Base-by-base conservation (phyloP, 1,140 invertebrate genomes). In the Drosophila arawakana region DNA sequence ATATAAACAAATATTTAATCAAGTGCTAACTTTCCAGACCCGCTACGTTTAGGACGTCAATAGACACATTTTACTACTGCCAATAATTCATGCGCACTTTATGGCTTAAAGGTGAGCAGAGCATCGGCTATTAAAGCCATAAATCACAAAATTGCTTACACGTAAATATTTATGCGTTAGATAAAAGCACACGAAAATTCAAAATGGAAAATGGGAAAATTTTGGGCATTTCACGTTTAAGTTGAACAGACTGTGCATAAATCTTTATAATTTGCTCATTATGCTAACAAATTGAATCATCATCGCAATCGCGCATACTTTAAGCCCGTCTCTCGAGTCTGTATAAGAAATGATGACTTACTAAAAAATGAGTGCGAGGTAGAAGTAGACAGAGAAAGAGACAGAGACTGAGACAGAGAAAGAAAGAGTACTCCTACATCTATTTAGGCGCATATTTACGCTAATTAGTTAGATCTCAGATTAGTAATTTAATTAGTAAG, bases 211-310 rank as follows among this genome's bases (percentile, higher is more conserved):
- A 43, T 39, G 60, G 44, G 13, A 59, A 60, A 60, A 18, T 34
- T 13, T 46, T 13, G 43, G 9, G 10, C 10, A 11, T 46, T 46
- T 46, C 11, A 18, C 43, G n/a, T 34, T 44, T 11, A 15, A 57
- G 13, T 41, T 39, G 34, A 47, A 35, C 63, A 13, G 49, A 30
- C 49, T 67, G 30, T 67, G 44, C 62, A 73, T 63, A 55, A 82
- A 83, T 79, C 69, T 80, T 80, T 73, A 54, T 73, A 84, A 80
- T 80, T 83, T 84, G 66, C 37, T 65, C 69, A 69, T 85, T 71
- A 84, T 80, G 74, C 30, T 54, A 44, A 43, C 35, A 78, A 83
- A 76, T 41, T 84, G 70, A 80, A 84, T 80, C 73, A 80, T 81
- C 76, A 76, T 71, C 13, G 10, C 7, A 2, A 76, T 71, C 13